Evolutionary conservation across 2,888 invertebrate genomes (phyloP), one percentile per base, ranked within the genome.

Genomic region (Perizoma flavofasciatum): DNA sequence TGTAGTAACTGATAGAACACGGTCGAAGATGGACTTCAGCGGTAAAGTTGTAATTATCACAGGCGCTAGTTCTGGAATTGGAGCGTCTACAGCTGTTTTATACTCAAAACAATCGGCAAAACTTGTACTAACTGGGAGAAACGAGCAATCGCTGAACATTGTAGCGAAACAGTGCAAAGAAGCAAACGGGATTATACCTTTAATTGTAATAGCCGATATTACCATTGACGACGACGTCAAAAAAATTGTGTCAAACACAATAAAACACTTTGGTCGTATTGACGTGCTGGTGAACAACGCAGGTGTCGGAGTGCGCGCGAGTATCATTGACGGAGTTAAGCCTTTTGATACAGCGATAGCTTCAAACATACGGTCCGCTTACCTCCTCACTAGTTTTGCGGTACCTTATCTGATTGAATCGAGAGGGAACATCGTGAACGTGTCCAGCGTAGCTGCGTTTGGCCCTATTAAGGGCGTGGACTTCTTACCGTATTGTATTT

Each of bases 401-500:
- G 95, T 96, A 0, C 98, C 98, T 4, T 93, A 97, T 86, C 92
- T 98, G 39, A 93, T 96, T 9, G 92, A 94, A 83, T 93, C 94
- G 0, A 96, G 96, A 83, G 98, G 98, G 32, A 96, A 94, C 70
- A 95, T 98, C 69, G 97, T 99, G 0, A 99, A 98, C 83, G 96
- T 99, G 0, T 98, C 98, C 10, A 98, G 98, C 82, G 96, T 98
- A 4, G 96, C 95, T 74, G 98, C 98, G 22, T 73, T 94, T 84
- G 81, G 95, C 92, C 73, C 87, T 9, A 85, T 89, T 54, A 84
- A 77, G 69, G 87, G 82, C 63, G 94, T 97, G 4, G 95, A 96
- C 58, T 95, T 97, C 11, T 82, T 98, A 58, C 96, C 98, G 0
- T 99, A 99, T 83, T 95, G 95, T 72, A 95, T 98, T 89, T 97